Evolutionary conservation across 2,888 invertebrate genomes (phyloP).

Genomic region (Chrysolina americana): DNA sequence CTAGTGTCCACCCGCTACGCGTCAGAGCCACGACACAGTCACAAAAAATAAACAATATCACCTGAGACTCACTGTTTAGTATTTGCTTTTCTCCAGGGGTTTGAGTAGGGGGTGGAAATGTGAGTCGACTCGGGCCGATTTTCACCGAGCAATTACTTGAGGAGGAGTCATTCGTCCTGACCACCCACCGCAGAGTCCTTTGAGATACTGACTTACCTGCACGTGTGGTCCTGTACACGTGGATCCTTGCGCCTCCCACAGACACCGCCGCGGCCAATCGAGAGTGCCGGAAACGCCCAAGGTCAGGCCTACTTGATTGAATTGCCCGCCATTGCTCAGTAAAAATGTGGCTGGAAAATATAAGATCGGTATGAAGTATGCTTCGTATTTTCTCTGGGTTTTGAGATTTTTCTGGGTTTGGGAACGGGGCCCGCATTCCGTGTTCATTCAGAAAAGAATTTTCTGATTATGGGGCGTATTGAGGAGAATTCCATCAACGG

Average conservation of each 20-base stretch:
- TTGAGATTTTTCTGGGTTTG: slow-evolving; percentile 33
- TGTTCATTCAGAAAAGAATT: slow-evolving; percentile 33
- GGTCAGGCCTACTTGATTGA: slow-evolving; percentile 54
- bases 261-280: slow-evolving; percentile 57
- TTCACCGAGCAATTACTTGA: slow-evolving; percentile 60
- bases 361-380: slow-evolving; percentile 37
- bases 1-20: slow-evolving; percentile 61
- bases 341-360: slow-evolving; percentile 52
- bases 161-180: slow-evolving; percentile 65
- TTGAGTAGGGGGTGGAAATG: slow-evolving; percentile 64
- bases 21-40: slow-evolving; percentile 61
- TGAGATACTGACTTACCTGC: slow-evolving; percentile 64
- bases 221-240: slow-evolving; percentile 67
- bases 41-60: slow-evolving; percentile 70
- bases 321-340: slow-evolving; percentile 64
- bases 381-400: slow-evolving; percentile 37
- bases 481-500: slow-evolving; percentile 29
- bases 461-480: slow-evolving; percentile 1
- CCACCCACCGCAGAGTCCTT: slow-evolving; percentile 67
- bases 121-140: slow-evolving; percentile 61
- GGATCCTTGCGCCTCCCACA: slow-evolving; percentile 59
- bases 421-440: slow-evolving; percentile 35
- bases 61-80: slow-evolving; percentile 61
- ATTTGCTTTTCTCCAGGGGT: slow-evolving; percentile 67
- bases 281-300: slow-evolving; percentile 58